Conservation (phyloP, 2,113 vertebrate species). For the Vulpes vulpes region DNA sequence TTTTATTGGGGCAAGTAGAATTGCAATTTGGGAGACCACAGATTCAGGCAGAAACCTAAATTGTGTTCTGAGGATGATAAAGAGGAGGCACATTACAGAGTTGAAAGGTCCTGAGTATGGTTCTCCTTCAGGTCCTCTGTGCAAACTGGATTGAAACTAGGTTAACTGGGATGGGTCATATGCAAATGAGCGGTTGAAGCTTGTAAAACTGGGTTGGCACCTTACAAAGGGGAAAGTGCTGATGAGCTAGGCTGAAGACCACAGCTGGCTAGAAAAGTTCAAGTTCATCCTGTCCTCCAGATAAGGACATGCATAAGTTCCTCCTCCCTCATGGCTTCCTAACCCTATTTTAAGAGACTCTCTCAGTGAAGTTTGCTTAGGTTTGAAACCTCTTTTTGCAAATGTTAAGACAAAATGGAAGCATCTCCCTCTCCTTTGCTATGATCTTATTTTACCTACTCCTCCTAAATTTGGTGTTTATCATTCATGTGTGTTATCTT, state of each 20-base stretch:
- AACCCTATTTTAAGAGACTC: not conserved
- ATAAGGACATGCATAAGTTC: not conserved
- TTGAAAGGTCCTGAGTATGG: not conserved
- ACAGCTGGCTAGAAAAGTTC: not conserved
- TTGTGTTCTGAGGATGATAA: not conserved
- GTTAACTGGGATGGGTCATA: not conserved
- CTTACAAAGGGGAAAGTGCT: not conserved
- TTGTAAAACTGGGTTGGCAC: not conserved
- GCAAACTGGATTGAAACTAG: not conserved
- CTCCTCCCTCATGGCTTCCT: not conserved
- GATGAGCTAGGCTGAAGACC: not conserved
- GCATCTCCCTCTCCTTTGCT: not conserved
- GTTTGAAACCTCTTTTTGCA: not conserved
- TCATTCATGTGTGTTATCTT: not conserved
- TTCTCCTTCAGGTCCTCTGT: not conserved
- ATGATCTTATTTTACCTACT: not conserved
- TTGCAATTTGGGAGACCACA: not conserved
- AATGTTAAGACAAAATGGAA: not conserved
- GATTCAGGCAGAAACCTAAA: not conserved
- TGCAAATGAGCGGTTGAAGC: not conserved
- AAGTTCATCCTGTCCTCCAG: not conserved
- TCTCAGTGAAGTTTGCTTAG: not conserved
- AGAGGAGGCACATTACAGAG: not conserved
- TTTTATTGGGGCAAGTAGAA: not conserved
- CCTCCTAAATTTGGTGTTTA: not conserved